These are phyloP conservation scores for Helicoverpa armigera DNA, from an alignment of 1,140 invertebrate genomes.

Conservation along the genomic window DNA sequence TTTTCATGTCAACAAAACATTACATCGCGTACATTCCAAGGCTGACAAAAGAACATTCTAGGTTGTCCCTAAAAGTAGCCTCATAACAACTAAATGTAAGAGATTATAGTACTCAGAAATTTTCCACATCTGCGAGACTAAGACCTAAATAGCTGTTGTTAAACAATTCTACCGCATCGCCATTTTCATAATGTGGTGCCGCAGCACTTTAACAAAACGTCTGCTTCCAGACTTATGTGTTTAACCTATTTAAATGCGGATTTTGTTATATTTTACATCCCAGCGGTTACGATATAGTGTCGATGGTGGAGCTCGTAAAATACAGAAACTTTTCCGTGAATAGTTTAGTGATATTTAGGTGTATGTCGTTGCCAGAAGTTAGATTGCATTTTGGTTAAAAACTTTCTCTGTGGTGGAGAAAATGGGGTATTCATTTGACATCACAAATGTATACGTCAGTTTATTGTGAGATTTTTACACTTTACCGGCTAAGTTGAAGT, in stretches of 20 bases:
- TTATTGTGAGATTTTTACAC: too few species aligned
- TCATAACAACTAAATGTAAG: background rate
- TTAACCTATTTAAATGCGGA: constrained; percentile 37
- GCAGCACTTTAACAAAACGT: constrained; percentile 23
- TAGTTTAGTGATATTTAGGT: constrained; percentile 8
- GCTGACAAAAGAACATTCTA: too few species aligned
- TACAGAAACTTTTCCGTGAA: background rate
- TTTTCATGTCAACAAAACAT: too few species aligned
- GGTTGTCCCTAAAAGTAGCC: too few species aligned
- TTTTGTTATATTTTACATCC: constrained; percentile 10
- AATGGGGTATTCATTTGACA: too few species aligned
- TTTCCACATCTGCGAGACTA: background rate
- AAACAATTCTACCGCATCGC: constrained; percentile 10
- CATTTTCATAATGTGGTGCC: constrained; percentile 16
- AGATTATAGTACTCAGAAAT: background rate
- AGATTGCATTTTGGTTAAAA: too few species aligned
- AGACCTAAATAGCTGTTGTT: constrained; percentile 29
- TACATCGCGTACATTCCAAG: too few species aligned
- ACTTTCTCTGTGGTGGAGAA: too few species aligned
- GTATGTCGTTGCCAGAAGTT: too few species aligned
- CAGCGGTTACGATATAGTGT: background rate
- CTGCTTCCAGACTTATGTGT: background rate
- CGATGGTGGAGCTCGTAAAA: constrained; percentile 20
- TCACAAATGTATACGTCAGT: too few species aligned
- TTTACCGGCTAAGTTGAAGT: too few species aligned